These are phyloP conservation scores for Acanthisitta chloris DNA, from an alignment of 2,113 vertebrate species.

Conservation along the genomic window DNA sequence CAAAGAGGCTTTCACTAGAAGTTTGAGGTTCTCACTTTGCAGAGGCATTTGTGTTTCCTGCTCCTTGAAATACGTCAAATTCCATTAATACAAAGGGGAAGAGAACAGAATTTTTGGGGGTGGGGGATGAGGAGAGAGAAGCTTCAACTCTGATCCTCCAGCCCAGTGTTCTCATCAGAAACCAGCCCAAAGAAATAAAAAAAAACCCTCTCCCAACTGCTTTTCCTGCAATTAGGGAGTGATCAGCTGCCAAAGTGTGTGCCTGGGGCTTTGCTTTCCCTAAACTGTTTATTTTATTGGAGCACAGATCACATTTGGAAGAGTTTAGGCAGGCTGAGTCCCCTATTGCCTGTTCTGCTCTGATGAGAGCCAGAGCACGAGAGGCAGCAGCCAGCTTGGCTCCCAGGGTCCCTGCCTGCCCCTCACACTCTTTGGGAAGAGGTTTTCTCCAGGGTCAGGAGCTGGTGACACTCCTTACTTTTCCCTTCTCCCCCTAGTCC, in stretches of 20 bases:
- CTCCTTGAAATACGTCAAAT: background rate
- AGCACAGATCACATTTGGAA: slow-evolving; percentile 47
- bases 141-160: background rate
- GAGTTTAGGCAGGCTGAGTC: slow-evolving; percentile 28
- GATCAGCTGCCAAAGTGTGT: slow-evolving; percentile 36
- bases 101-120: background rate
- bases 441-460: background rate
- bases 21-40: background rate
- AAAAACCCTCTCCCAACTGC: background rate
- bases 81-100: background rate
- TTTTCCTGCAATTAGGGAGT: slow-evolving; percentile 43
- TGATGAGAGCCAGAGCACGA: background rate
- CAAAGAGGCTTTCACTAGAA: accelerated
- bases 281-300: slow-evolving; percentile 42
- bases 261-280: slow-evolving; percentile 43
- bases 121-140: background rate
- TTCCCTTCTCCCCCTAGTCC: background rate
- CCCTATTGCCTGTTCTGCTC: background rate
- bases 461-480: background rate
- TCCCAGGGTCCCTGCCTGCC: background rate
- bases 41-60: background rate
- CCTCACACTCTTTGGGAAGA: background rate
- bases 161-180: slow-evolving; percentile 48
- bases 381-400: background rate
- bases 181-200: background rate